Conservation (phyloP, 2,888 invertebrate genomes). For the Eupithecia dodoneata region DNA sequence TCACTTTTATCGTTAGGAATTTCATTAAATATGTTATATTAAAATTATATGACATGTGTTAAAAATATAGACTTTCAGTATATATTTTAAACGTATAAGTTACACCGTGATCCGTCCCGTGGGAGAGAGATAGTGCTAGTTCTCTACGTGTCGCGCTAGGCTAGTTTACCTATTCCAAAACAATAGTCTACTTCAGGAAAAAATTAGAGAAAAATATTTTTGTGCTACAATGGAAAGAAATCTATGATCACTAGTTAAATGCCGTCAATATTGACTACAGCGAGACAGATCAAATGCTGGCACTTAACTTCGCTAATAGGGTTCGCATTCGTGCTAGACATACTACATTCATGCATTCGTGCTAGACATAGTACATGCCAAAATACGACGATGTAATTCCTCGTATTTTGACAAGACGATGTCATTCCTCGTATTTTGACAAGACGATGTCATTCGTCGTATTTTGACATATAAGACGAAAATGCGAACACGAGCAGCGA, state of each 20-base stretch:
- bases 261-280: constrained; percentile 68
- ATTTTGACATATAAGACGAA: too few species aligned
- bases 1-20: constrained; percentile 80
- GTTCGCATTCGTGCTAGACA: too few species aligned
- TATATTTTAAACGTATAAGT: constrained; percentile 74
- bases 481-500: too few species aligned
- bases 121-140: constrained; percentile 42
- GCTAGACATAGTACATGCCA: too few species aligned
- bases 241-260: constrained; percentile 75
- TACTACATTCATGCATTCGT: too few species aligned
- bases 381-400: too few species aligned
- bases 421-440: too few species aligned
- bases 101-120: constrained; percentile 65
- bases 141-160: constrained; percentile 58
- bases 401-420: too few species aligned
- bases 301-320: too few species aligned
- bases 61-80: constrained; percentile 81
- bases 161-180: constrained; percentile 61
- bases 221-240: constrained; percentile 71
- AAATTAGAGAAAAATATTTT: constrained; percentile 67
- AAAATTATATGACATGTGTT: constrained; percentile 80
- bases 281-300: constrained; percentile 52
- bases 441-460: too few species aligned
- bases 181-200: constrained; percentile 62
- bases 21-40: constrained; percentile 77